These are phyloP conservation scores for Coenonympha glycerion DNA, from an alignment of 2,888 invertebrate genomes.

Conservation along the genomic window DNA sequence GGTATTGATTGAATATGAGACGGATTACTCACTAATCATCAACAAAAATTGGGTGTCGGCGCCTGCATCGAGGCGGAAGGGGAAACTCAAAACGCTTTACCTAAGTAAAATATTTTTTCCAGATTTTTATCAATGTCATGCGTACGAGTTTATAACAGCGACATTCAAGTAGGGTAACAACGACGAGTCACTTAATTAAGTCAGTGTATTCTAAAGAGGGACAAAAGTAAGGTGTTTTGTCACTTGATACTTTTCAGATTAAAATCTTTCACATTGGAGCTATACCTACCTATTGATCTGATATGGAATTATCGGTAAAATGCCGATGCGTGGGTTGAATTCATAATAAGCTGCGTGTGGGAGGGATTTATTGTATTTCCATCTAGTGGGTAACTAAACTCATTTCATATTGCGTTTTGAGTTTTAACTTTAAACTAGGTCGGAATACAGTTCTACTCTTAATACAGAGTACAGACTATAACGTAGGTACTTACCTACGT, in stretches of 20 bases:
- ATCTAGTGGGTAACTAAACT: conserved; percentile 15
- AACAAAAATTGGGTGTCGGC: conserved; percentile 66
- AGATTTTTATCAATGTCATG: conserved; percentile 5
- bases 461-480: too few relatives aligned
- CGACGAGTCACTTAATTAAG: background rate
- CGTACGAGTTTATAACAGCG: conserved; percentile 4
- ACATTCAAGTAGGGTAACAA: background rate
- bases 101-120: background rate
- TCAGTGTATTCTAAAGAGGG: background rate
- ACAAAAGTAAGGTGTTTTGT: background rate
- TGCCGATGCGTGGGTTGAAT: conserved; percentile 14
- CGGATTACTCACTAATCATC: conserved; percentile 75
- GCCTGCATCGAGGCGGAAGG: conserved; percentile 45
- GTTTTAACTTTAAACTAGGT: background rate
- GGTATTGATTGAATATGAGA: conserved; percentile 76
- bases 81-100: conserved; percentile 8
- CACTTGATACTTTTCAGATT: conserved; percentile 6
- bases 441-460: too few relatives aligned
- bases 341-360: conserved; percentile 11
- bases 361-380: conserved; percentile 12
- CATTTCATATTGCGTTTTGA: background rate
- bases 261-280: conserved; percentile 10
- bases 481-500: too few relatives aligned
- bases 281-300: conserved; percentile 15
- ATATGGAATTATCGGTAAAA: conserved; percentile 4